Conservation (phyloP, 2,797 vertebrate genomes). For the Oryzias sinensis region DNA sequence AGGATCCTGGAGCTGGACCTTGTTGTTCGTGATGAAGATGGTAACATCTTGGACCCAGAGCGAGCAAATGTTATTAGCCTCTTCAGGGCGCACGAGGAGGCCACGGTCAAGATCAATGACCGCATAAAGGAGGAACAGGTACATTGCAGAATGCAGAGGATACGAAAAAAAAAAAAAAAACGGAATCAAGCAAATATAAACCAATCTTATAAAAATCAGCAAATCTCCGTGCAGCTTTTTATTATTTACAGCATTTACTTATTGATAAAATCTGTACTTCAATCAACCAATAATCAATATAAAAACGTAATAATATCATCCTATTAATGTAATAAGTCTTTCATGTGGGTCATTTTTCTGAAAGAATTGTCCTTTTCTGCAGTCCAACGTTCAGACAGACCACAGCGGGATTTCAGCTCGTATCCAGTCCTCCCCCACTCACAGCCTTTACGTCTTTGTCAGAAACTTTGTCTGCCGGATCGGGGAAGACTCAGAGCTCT, state of each 20-base stretch:
- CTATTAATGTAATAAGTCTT: too few relatives aligned
- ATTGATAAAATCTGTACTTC: too few relatives aligned
- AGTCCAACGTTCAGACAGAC: conserved; percentile 90
- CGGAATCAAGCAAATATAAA: too few relatives aligned
- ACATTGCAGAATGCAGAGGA: conserved; percentile 5
- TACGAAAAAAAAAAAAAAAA: background rate
- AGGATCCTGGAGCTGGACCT: conserved; percentile 94
- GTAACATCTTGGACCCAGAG: conserved; percentile 96
- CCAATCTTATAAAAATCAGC: too few relatives aligned
- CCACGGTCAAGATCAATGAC: conserved; percentile 89
- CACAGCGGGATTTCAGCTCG: conserved; percentile 86
- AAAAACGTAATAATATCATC: too few relatives aligned
- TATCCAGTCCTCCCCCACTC: conserved; percentile 92
- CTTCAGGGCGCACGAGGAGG: conserved; percentile 92
- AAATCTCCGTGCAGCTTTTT: too few relatives aligned
- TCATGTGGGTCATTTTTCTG: background rate
- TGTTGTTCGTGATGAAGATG: conserved; percentile 91
- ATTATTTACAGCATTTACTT: too few relatives aligned
- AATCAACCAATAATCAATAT: too few relatives aligned
- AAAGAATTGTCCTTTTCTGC: conserved; percentile 19
- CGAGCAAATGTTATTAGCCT: conserved; percentile 92
- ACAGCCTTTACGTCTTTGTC: conserved; percentile 97
- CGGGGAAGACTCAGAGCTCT: conserved; percentile 97
- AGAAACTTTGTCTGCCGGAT: conserved; percentile 97
- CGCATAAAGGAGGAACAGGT: conserved; percentile 97